These are phyloP conservation scores for Papilio gigon DNA, from an alignment of 2,888 invertebrate genomes.

Conservation along the genomic window DNA sequence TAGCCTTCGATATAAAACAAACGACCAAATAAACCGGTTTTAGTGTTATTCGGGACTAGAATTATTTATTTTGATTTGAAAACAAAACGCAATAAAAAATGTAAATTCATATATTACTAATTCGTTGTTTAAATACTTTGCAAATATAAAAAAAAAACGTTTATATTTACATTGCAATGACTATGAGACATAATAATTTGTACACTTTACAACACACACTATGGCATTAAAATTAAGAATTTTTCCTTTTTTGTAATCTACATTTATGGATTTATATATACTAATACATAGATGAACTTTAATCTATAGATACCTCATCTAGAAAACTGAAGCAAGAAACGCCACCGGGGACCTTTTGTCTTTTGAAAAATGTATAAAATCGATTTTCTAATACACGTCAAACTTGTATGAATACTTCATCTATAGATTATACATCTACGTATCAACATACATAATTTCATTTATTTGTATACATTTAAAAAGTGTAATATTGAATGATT, in stretches of 20 bases:
- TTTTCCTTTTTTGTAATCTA: background rate
- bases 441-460: too few relatives aligned
- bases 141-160: slow-evolving; percentile 28
- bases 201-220: slow-evolving; percentile 56
- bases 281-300: too few relatives aligned
- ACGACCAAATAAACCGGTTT: too few relatives aligned
- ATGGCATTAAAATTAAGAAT: slow-evolving; percentile 54
- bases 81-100: slow-evolving; percentile 36
- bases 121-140: slow-evolving; percentile 38
- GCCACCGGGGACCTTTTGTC: too few relatives aligned
- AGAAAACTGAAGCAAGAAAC: too few relatives aligned
- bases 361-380: too few relatives aligned
- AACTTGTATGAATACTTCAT: too few relatives aligned
- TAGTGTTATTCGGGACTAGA: background rate
- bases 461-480: too few relatives aligned
- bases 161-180: slow-evolving; percentile 33
- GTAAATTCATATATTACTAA: slow-evolving; percentile 42
- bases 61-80: background rate
- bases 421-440: too few relatives aligned
- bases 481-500: background rate
- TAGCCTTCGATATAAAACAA: too few relatives aligned
- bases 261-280: background rate
- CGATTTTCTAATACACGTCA: too few relatives aligned
- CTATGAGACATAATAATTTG: slow-evolving; percentile 56
- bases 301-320: too few relatives aligned